A percentile compares a stretch with the other conserved stretches of the same genome.
Evolutionary conservation across 2,888 invertebrate species (phyloP).

Genomic region (Archips crataeganus): DNA sequence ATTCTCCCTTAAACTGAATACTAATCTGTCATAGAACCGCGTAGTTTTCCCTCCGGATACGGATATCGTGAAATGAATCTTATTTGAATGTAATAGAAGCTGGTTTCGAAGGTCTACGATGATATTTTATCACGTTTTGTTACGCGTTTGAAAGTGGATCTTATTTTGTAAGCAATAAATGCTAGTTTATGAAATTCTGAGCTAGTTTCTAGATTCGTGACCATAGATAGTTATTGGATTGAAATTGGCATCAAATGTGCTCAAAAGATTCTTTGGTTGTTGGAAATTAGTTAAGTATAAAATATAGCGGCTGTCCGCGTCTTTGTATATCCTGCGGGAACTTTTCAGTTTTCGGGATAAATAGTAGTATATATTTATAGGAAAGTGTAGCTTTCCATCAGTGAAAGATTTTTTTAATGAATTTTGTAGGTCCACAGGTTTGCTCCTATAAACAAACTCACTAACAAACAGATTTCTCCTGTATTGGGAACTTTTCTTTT

Average conservation of each 20-base stretch:
- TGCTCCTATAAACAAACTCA: too few species aligned
- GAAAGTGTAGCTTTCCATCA: too few species aligned
- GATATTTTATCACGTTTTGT: neutral
- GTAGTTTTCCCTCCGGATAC: neutral
- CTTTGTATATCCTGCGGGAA: too few species aligned
- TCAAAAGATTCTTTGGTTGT: neutral
- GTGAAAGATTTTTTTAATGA: too few species aligned
- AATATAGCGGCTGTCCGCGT: too few species aligned
- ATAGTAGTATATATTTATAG: too few species aligned
- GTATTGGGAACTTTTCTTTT: too few species aligned
- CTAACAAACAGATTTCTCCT: too few species aligned
- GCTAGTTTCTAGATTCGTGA: neutral
- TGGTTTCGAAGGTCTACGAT: neutral
- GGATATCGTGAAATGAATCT: neutral
- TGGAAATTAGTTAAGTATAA: too few species aligned
- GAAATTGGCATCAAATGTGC: slow-evolving; percentile 17
- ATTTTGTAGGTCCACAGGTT: too few species aligned
- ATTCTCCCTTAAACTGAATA: neutral
- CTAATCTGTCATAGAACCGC: slow-evolving; percentile 21
- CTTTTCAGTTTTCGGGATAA: too few species aligned
- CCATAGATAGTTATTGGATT: slow-evolving; percentile 18
- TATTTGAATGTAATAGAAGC: neutral
- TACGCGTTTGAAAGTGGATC: neutral
- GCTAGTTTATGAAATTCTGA: neutral
- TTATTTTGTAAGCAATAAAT: neutral